phyloP scores from a whole-genome alignment of 2,113 vertebrate species.

The Prionailurus viverrinus region DNA sequence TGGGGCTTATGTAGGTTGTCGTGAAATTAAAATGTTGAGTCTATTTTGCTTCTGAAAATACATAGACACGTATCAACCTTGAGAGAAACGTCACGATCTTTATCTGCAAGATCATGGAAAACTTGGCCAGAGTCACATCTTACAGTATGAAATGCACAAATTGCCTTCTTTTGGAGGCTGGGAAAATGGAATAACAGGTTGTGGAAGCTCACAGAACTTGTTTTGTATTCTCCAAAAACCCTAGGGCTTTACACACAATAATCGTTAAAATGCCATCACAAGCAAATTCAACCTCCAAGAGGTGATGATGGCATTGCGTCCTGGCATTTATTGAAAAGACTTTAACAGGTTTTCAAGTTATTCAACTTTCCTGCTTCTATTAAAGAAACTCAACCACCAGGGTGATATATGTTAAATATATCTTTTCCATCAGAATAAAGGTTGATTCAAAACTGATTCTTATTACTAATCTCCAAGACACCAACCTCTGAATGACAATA shows the following conservation, averaged over 20 bases:
- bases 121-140: neutral
- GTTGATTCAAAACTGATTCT: neutral
- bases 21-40: neutral
- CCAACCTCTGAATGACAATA: neutral
- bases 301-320: conserved; percentile 66
- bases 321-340: conserved; percentile 72
- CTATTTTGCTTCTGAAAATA: neutral
- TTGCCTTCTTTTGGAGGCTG: neutral
- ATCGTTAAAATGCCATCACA: conserved; percentile 42
- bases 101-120: neutral
- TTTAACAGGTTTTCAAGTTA: conserved; percentile 76
- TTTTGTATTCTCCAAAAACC: conserved; percentile 61
- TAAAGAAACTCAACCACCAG: conserved; percentile 81
- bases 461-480: neutral
- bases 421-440: conserved; percentile 35
- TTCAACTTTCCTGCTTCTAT: conserved; percentile 77
- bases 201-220: neutral
- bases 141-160: neutral
- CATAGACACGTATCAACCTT: neutral
- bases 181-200: neutral
- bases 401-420: conserved; percentile 75
- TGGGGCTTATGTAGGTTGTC: neutral
- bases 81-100: neutral
- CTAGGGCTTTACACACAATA: conserved; percentile 61
- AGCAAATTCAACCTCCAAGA: conserved; percentile 76